These are phyloP conservation scores for Barnardius zonarius DNA, from an alignment of 2,113 vertebrate species.

Conservation along the genomic window DNA sequence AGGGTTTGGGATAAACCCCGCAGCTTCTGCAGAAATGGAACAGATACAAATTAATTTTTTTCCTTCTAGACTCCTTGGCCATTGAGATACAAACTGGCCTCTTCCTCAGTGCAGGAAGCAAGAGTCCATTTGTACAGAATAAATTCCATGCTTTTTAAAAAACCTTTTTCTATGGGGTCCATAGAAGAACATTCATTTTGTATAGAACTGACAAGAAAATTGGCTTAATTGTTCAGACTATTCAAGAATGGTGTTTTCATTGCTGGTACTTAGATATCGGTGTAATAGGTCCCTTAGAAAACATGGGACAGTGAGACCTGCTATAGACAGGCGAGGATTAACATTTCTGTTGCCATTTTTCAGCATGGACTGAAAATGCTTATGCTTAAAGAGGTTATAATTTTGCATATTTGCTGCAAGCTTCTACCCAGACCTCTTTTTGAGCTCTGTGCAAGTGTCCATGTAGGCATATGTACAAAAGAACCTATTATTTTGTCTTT, in stretches of 20 bases:
- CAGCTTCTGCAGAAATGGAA: background rate
- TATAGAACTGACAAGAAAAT: slow-evolving; percentile 34
- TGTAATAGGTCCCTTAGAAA: background rate
- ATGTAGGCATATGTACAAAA: background rate
- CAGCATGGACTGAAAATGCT: background rate
- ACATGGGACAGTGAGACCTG: background rate
- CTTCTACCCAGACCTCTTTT: background rate
- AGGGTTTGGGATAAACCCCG: background rate
- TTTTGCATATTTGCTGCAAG: background rate
- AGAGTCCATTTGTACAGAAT: background rate
- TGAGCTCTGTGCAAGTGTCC: background rate
- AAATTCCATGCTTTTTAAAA: background rate
- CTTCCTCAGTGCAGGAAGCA: background rate
- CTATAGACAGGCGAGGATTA: background rate
- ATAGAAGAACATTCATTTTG: background rate
- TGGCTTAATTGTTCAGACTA: background rate
- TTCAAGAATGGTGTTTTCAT: background rate
- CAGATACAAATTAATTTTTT: background rate
- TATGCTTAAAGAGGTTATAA: background rate
- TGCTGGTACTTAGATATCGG: background rate
- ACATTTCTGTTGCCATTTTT: background rate
- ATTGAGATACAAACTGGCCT: background rate
- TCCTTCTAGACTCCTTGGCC: background rate
- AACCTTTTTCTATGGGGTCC: background rate
- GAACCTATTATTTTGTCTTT: background rate